phyloP scores from a whole-genome alignment of 2,113 vertebrate species.

The Pandion haliaetus region DNA sequence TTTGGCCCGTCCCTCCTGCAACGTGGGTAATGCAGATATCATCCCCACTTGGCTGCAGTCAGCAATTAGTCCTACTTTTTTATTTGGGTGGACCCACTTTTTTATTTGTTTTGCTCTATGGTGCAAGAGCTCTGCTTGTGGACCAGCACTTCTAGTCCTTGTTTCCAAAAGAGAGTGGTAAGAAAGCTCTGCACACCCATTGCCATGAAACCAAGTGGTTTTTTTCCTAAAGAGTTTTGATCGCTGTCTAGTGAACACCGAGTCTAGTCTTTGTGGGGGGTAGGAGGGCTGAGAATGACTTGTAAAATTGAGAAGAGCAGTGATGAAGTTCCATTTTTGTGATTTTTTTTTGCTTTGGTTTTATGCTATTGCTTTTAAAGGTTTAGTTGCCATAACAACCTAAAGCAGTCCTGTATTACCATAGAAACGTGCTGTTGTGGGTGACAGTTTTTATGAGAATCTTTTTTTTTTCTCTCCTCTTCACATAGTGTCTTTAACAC shows the following conservation, averaged over 20 bases:
- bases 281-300: not conserved
- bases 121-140: not conserved
- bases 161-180: not conserved
- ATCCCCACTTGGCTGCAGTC: not conserved
- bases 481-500: not conserved
- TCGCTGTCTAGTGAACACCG: not conserved
- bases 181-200: not conserved
- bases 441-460: conserved; percentile 19
- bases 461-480: not conserved
- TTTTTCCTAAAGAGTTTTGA: not conserved
- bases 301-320: not conserved
- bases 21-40: not conserved
- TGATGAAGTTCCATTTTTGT: not conserved
- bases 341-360: not conserved
- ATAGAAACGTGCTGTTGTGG: conserved; percentile 50
- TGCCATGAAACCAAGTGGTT: not conserved
- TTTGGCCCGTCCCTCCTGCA: not conserved
- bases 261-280: not conserved
- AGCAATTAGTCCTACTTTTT: not conserved
- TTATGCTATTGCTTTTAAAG: conserved; percentile 58
- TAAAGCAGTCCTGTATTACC: conserved; percentile 46
- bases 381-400: conserved; percentile 60
- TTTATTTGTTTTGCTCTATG: not conserved
- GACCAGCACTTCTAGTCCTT: not conserved
- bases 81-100: not conserved